These are phyloP conservation scores for Latrodectus geometricus DNA, from an alignment of 1,140 invertebrate species.

Conservation along the genomic window DNA sequence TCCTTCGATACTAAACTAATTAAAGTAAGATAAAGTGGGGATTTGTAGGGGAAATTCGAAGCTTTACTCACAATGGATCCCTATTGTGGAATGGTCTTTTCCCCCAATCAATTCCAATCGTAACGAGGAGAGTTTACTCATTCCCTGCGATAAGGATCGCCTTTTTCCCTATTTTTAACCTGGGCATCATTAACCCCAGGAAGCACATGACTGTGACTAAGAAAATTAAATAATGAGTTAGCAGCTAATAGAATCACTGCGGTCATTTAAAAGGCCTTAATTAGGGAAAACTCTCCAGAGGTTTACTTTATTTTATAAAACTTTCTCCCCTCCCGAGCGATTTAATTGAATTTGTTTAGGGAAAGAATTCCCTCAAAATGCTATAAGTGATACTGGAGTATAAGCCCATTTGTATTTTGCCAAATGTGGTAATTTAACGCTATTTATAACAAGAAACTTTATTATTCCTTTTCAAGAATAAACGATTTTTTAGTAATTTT, in stretches of 20 bases:
- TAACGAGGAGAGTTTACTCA: not conserved
- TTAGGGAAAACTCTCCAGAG: constrained; percentile 17
- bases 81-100: not conserved
- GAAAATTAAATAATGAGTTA: constrained; percentile 56
- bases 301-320: constrained; percentile 36
- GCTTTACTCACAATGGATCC: too few relatives aligned
- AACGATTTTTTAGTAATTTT: too few relatives aligned
- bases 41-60: too few relatives aligned
- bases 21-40: too few relatives aligned
- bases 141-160: constrained; percentile 8
- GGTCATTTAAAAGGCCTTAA: constrained; percentile 59
- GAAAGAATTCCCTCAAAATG: not conserved
- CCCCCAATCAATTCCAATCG: not conserved
- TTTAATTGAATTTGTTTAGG: constrained; percentile 48
- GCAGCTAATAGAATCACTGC: constrained; percentile 56
- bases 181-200: constrained; percentile 40
- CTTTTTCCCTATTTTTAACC: not conserved
- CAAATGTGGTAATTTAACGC: too few relatives aligned
- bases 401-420: too few relatives aligned
- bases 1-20: too few relatives aligned
- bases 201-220: constrained; percentile 29
- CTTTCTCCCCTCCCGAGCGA: not conserved
- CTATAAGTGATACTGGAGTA: too few relatives aligned
- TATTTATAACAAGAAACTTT: too few relatives aligned
- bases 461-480: too few relatives aligned